These are phyloP conservation scores for Akabosia matsudoensis DNA, from an alignment of 1,140 invertebrate species.

Conservation along the genomic window DNA sequence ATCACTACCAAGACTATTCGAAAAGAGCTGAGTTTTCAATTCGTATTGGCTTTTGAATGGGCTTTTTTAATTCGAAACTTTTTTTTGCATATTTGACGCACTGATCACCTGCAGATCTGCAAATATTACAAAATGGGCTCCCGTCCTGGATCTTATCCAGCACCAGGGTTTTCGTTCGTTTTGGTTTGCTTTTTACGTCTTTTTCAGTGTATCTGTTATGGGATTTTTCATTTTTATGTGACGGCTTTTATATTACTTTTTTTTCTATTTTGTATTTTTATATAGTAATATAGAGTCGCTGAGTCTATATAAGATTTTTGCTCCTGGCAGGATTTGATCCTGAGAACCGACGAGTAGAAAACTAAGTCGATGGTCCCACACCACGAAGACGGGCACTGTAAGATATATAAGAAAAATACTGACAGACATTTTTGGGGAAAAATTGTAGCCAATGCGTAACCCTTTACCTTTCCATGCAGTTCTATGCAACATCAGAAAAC, in stretches of 20 bases:
- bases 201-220: constrained; percentile 16
- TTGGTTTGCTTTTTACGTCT: constrained; percentile 25
- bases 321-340: constrained; percentile 11
- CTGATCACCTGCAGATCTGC: too few relatives aligned
- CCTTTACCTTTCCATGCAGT: too few relatives aligned
- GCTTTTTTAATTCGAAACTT: too few relatives aligned
- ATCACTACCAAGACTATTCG: too few relatives aligned
- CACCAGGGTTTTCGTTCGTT: constrained; percentile 1
- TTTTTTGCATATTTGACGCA: too few relatives aligned
- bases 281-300: constrained; percentile 16
- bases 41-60: too few relatives aligned
- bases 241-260: constrained; percentile 19
- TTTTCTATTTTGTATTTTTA: constrained; percentile 17
- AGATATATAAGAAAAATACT: background rate
- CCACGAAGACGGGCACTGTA: constrained; percentile 23
- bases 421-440: background rate
- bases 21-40: too few relatives aligned
- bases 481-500: too few relatives aligned
- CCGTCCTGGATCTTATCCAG: constrained; percentile 10
- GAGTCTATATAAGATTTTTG: constrained; percentile 21
- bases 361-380: background rate
- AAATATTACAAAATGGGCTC: constrained; percentile 21
- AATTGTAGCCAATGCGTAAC: background rate
- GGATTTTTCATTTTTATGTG: constrained; percentile 13
- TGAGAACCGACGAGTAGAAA: background rate